A percentile compares a stretch with the other conserved stretches of the same genome.
These are phyloP conservation scores for Drosophila borborema DNA, from an alignment of 2,888 invertebrate genomes.

Conservation along the genomic window DNA sequence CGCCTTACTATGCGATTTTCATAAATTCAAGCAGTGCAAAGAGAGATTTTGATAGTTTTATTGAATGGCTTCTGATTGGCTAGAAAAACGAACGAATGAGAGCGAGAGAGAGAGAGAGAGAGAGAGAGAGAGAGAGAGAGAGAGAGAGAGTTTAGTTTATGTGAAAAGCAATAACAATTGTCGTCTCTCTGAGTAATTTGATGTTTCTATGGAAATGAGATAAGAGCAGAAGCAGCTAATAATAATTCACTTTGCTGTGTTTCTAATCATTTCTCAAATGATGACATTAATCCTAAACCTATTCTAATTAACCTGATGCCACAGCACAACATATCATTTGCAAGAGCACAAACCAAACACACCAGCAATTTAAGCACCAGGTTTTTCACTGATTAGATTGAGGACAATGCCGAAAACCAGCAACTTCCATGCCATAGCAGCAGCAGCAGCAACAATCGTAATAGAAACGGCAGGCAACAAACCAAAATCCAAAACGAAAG, in stretches of 20 bases:
- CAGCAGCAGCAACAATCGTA: background rate
- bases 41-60: slow-evolving; percentile 3
- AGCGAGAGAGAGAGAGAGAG: background rate
- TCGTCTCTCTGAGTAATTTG: background rate
- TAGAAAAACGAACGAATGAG: background rate
- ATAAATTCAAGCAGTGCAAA: slow-evolving; percentile 7
- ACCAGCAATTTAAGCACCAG: slow-evolving; percentile 4
- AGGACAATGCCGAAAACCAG: slow-evolving; percentile 15
- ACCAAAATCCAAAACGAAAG: slow-evolving; percentile 36
- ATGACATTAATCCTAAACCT: background rate
- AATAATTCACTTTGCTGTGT: background rate
- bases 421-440: background rate
- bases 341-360: background rate
- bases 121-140: background rate
- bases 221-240: background rate
- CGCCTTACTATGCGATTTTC: slow-evolving; percentile 6
- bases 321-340: slow-evolving; percentile 1
- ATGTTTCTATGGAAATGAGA: background rate
- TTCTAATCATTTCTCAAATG: background rate
- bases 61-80: slow-evolving; percentile 6
- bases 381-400: slow-evolving; percentile 34
- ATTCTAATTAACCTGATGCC: slow-evolving; percentile 10
- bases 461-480: slow-evolving; percentile 1
- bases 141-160: too few relatives aligned
- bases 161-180: background rate